Base-by-base conservation (phyloP, 2,888 invertebrate genomes). In the Diaperis boleti region DNA sequence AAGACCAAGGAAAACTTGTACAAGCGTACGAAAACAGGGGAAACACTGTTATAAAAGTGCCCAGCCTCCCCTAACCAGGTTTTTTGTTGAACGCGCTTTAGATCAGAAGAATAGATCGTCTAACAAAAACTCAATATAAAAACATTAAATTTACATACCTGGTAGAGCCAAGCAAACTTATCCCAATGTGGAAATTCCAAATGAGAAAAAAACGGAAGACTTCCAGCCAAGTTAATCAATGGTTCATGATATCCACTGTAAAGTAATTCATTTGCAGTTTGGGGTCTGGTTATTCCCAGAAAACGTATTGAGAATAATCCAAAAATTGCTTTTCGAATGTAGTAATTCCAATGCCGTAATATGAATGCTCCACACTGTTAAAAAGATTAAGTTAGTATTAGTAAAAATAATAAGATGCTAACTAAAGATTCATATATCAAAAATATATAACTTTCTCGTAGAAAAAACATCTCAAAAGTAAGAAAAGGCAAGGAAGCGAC, bases 121-220 rank as follows among this genome's bases (percentile, higher is more conserved):
- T n/a, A n/a, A n/a, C n/a, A n/a, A n/a, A n/a, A n/a, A n/a, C n/a
- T n/a, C n/a, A n/a, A n/a, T n/a, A n/a, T n/a, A n/a, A n/a, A 20
- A 44, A 44, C 4, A 29, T 2, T 10, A 29, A 29, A 29, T 35
- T 35, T 3, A 44, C 15, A 76, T 80, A 89, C 89, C 72, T 82
- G 83, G 71, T 93, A 95, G 81, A 96, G 95, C 89, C 94, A 91
- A 7, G 92, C 96, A 77, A 96, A 95, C 74, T 85, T 87, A 74
- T 95, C 94, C 65, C 88, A 88, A 0, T 87, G 86, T 0, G 86
- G 84, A 4, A 83, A 64, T 2, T 76, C 74, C 3, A 76, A 72
- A 0, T 74, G 77, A 0, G 72, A 82, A 18, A 86, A 83, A 0
- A 85, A 77, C 0, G 88, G 87, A 56, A 89, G 74, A 67, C 83